Base-by-base conservation (phyloP, 2,888 invertebrate species). In the Sinelater perroti region DNA sequence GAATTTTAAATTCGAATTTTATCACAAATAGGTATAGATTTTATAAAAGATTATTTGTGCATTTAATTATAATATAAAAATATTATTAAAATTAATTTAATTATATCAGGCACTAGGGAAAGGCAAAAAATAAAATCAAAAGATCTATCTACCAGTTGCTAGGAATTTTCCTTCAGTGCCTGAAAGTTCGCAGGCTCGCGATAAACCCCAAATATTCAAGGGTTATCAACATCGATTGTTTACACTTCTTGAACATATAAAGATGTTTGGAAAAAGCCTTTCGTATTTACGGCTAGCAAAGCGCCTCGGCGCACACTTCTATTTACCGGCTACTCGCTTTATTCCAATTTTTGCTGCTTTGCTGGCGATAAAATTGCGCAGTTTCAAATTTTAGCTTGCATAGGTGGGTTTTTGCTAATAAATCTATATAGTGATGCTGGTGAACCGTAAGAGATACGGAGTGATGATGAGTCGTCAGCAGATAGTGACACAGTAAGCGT, bases 161-260 rank as follows among this genome's bases (percentile, higher is more conserved):
- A 6, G 3, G 21, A 40, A 7, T 13, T 38, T 38, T 21, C 8
- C 40, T 40, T 13, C 21, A 11, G 11, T 7, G 40, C 13, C 26
- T 40, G 7, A 40, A 40, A 40, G 21, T 21, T 24, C 40, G 40
- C 21, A 3, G 8, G 10, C 2, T 24, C 16, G 7, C 30, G 28
- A 44, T 44, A 44, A 44, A 18, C 17, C 11, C 14, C 5, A 44
- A 44, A 44, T 44, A 30, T 28, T 44, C 44, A 28, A 38, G 38
- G 21, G 35, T 52, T 52, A 52, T 52, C 42, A 21, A 17, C 8
- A 52, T 44, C 52, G 24, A 52, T 52, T 52, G 52, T 52, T 52
- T 52, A 40, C 31, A 42, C 40, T 44, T 40, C 52, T 52, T 31
- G 40, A 52, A 52, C 52, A 52, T 30, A 31, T 52, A 42, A 50